Base-by-base conservation (phyloP, 2,888 invertebrate species). In the Molanna angustata region DNA sequence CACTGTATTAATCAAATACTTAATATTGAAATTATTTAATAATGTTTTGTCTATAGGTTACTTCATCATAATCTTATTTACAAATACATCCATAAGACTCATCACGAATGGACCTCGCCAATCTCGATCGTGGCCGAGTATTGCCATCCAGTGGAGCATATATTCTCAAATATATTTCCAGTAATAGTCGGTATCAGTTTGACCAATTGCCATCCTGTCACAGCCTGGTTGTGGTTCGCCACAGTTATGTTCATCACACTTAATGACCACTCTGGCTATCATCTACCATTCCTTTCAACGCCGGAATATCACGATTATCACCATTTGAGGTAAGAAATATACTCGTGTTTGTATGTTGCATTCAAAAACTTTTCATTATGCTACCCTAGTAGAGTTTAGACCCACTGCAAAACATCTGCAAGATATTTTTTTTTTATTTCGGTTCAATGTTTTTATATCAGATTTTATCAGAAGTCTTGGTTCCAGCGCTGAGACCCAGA, bases 221-320 rank as follows among this genome's bases (percentile, higher is more conserved):
- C 85, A 1, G 80, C 84, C 39, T 86, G 84, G 86, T 67, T 90
- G 41, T 92, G 91, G 90, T 86, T 88, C 65, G 80, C 83, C 1
- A 65, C 90, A 54, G 90, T 88, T n/a, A 82, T 89, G 61, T 65
- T 87, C 20, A 86, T 86, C 2, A 90, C 91, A 2, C 76, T 90
- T 45, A 87, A 89, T 65, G 84, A 89, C 6, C 92, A 92, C 69
- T 88, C 88, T 40, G 92, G 91, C 9, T 92, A 91, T 65, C 91
- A 92, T 71, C 73, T 91, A 64, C 91, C 92, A 1, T 87, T 90
- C 69, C 84, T 90, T 66, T 88, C 89, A 4, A 89, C 89, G 37
- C 89, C 91, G 4, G 90, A 91, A 69, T 87, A 88, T 0, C 92
- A 92, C 65, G 92, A 92, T 70, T 92, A 86, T 68, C 92, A 92